Percentiles rank a stretch among this genome's conserved stretches.
These are phyloP conservation scores for Drosophila persimilis DNA, from an alignment of 1,140 invertebrate species.

Conservation along the genomic window DNA sequence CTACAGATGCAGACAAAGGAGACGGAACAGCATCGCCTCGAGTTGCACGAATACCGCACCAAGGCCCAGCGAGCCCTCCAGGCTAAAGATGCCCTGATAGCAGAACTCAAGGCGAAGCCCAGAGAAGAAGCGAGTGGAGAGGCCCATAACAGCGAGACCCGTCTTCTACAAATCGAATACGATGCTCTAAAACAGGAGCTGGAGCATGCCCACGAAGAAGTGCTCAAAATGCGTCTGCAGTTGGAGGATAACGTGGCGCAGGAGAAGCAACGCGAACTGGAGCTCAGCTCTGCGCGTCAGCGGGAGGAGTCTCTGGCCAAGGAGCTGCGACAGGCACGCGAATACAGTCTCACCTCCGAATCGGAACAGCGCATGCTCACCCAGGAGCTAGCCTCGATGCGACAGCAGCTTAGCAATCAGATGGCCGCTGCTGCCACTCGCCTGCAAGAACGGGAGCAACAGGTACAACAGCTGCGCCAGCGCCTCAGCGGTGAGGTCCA, in stretches of 20 bases:
- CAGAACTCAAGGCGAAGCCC: conserved; percentile 84
- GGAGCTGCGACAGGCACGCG: conserved; percentile 56
- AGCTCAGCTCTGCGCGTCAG: conserved; percentile 40
- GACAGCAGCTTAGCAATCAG: conserved; percentile 79
- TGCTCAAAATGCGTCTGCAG: conserved; percentile 50
- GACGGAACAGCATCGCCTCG: conserved; percentile 85
- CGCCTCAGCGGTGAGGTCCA: conserved; percentile 48
- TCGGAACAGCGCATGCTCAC: conserved; percentile 68
- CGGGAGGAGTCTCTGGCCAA: conserved; percentile 55
- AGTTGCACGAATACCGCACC: conserved; percentile 88
- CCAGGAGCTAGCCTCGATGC: conserved; percentile 74
- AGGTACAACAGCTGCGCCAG: conserved; percentile 63
- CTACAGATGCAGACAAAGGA: conserved; percentile 86
- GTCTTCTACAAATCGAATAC: conserved; percentile 68
- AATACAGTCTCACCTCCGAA: conserved; percentile 51
- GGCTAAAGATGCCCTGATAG: conserved; percentile 90
- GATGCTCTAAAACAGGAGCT: conserved; percentile 66
- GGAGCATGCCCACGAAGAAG: conserved; percentile 55
- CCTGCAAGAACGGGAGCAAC: conserved; percentile 73
- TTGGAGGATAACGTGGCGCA: conserved; percentile 54
- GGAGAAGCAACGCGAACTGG: conserved; percentile 51
- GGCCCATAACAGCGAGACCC: conserved; percentile 55
- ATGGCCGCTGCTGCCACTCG: conserved; percentile 70
- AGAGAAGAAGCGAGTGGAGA: neutral
- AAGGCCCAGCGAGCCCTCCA: conserved; percentile 90